Conservation (phyloP, 2,113 vertebrate species). For the Sprattus sprattus region DNA sequence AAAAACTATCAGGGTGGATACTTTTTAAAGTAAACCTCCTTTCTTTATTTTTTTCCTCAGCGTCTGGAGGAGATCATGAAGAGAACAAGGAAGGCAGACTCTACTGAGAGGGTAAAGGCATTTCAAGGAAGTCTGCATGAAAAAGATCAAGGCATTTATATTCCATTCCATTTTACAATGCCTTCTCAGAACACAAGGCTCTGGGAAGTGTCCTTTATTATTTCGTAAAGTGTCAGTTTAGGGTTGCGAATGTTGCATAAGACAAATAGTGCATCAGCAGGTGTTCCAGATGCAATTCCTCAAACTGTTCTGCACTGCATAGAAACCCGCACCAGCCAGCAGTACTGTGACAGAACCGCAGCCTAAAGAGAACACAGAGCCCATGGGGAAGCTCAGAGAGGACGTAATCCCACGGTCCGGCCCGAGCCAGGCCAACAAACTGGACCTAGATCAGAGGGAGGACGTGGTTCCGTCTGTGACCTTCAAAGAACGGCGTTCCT, state of each 20-base stretch:
- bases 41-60: conserved; percentile 50
- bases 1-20: background rate
- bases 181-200: conserved; percentile 29
- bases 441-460: conserved; percentile 51
- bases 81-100: conserved; percentile 69
- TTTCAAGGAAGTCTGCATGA: background rate
- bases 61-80: conserved; percentile 76
- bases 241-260: background rate
- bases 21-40: background rate
- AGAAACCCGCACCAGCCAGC: conserved; percentile 53
- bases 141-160: background rate
- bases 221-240: background rate
- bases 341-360: conserved; percentile 43
- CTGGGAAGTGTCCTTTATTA: background rate
- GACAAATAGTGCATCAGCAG: background rate
- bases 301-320: conserved; percentile 23
- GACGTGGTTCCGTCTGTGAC: conserved; percentile 70
- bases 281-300: background rate
- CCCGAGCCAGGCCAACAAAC: conserved; percentile 52
- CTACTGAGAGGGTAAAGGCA: conserved; percentile 63
- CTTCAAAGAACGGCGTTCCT: conserved; percentile 73
- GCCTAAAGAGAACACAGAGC: conserved; percentile 66
- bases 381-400: conserved; percentile 52
- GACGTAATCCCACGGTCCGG: conserved; percentile 52
- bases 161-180: background rate